phyloP scores from a whole-genome alignment of 1,140 invertebrate genomes.

The Drosophila kepulauana region DNA sequence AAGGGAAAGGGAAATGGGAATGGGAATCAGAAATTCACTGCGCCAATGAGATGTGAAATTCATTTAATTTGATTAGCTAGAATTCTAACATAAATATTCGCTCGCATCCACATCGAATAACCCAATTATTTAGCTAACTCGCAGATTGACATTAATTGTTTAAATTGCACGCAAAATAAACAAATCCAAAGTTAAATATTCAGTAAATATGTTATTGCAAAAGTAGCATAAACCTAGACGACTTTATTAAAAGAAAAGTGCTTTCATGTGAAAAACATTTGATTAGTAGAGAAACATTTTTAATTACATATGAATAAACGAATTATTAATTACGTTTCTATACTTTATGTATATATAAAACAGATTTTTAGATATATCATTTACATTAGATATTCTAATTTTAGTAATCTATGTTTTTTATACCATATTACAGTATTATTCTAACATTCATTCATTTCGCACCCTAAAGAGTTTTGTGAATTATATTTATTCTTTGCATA shows the following conservation, averaged over 20 bases:
- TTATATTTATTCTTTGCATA: no score
- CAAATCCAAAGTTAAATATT: slow-evolving; percentile 26
- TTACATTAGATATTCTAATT: no score
- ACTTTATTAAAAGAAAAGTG: background rate
- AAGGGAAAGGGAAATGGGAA: background rate
- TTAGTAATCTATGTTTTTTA: no score
- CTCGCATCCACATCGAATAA: slow-evolving; percentile 22
- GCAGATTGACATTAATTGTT: slow-evolving; percentile 80
- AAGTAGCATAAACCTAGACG: background rate
- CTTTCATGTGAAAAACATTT: no score
- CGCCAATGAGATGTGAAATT: slow-evolving; percentile 60
- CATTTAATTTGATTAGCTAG: slow-evolving; percentile 60
- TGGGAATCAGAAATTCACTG: background rate
- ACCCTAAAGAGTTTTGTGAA: no score
- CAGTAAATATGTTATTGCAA: slow-evolving; percentile 15
- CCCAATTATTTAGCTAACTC: slow-evolving; percentile 55
- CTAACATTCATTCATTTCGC: no score
- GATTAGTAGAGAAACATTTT: no score
- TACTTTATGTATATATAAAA: no score
- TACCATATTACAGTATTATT: no score
- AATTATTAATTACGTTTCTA: no score
- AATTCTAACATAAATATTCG: slow-evolving; percentile 34
- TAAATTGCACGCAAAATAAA: slow-evolving; percentile 60
- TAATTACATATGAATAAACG: no score
- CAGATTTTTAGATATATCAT: background rate